A percentile compares a stretch with the other conserved stretches of the same genome.
phyloP scores from a whole-genome alignment of 2,797 vertebrate genomes.

The Pristis pectinata region DNA sequence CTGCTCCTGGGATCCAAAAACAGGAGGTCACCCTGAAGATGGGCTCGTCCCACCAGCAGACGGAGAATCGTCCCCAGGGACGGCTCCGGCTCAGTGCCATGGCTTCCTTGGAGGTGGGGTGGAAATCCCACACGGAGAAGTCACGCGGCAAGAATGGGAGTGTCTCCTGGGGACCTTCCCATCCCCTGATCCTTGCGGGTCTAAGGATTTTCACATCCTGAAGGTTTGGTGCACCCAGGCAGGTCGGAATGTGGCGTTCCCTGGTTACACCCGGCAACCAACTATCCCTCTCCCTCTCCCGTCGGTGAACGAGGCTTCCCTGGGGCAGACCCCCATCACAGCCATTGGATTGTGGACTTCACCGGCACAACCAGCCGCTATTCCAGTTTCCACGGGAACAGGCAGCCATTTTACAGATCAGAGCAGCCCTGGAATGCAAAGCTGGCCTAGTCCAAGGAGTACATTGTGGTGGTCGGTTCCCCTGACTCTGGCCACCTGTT shows the following conservation, averaged over 20 bases:
- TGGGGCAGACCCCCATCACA: neutral
- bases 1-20: conserved; percentile 39
- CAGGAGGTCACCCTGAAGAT: conserved; percentile 12
- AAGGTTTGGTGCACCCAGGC: neutral
- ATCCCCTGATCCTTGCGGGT: neutral
- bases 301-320: neutral
- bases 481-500: neutral
- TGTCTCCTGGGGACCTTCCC: neutral
- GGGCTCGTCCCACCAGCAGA: neutral
- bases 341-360: neutral
- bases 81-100: rapidly evolving
- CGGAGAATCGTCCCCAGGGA: neutral
- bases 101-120: neutral
- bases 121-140: neutral
- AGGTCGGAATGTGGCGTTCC: neutral
- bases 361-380: neutral
- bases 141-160: neutral
- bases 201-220: neutral
- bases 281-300: neutral
- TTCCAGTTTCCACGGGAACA: neutral
- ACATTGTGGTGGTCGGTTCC: neutral
- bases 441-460: neutral
- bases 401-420: neutral
- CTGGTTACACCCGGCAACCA: neutral
- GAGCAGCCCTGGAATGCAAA: neutral